A percentile compares a stretch with the other conserved stretches of the same genome.
Conservation (phyloP, 1,140 invertebrate species). For the Bombyx mandarina region DNA sequence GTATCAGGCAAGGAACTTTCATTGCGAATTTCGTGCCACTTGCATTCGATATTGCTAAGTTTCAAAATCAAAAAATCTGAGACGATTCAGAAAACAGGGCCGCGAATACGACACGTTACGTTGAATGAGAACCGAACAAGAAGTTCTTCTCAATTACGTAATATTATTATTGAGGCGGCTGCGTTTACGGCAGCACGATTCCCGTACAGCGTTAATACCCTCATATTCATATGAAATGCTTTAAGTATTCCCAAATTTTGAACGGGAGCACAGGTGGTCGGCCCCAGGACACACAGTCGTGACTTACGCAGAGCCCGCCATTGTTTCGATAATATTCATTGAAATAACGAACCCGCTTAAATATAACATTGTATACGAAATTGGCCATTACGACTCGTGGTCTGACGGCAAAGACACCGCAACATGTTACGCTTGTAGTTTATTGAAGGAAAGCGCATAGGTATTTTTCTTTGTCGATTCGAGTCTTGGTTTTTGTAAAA, state of each 20-base stretch:
- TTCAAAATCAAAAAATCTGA: too few species aligned
- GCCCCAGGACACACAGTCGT: conserved; percentile 44
- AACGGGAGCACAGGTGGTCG: conserved; percentile 47
- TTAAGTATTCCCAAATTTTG: conserved; percentile 47
- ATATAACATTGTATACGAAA: conserved; percentile 29
- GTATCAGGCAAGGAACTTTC: too few species aligned
- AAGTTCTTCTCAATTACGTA: too few species aligned
- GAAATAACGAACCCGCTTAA: conserved; percentile 40
- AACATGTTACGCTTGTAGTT: not conserved
- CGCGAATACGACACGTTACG: too few species aligned
- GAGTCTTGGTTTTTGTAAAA: too few species aligned
- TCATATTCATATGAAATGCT: conserved; percentile 38
- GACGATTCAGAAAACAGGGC: too few species aligned
- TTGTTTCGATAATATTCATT: conserved; percentile 36
- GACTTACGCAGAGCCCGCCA: conserved; percentile 48
- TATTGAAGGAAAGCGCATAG: not conserved
- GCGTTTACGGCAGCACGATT: conserved; percentile 13
- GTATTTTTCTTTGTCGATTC: too few species aligned
- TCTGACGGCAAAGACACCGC: conserved; percentile 10
- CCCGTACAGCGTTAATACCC: conserved; percentile 37
- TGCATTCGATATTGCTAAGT: too few species aligned
- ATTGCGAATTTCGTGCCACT: too few species aligned
- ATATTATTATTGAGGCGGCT: not conserved
- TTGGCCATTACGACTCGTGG: conserved; percentile 31
- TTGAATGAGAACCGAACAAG: too few species aligned